Evolutionary conservation across 2,888 invertebrate genomes (phyloP), one percentile per base, ranked within the genome.

Genomic region (Lydus trimaculatus): DNA sequence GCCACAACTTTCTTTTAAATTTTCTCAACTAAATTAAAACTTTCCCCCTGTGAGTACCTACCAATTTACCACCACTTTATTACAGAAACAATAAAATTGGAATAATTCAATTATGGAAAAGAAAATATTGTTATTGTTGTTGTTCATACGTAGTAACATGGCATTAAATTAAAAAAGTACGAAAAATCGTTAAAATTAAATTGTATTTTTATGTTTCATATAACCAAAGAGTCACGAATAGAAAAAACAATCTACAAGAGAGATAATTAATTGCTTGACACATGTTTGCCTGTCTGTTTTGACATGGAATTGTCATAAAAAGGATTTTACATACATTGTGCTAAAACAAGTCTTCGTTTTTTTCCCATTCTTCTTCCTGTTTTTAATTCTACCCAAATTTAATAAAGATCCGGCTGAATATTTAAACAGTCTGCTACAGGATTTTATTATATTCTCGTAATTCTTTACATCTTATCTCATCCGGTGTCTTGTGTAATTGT

Each of bases 21-120:
- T 28, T 28, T 28, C 2, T 28, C 28, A 28, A 4, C 28, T 33
- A 17, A 43, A 43, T 72, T 72, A 69, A 66, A 65, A 69, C 66
- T 67, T 67, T 65, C 25, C 23, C 13, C 20, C 20, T 1, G 43
- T 20, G 5, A 7, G 20, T 48, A 3, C 23, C n/a, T 11, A 20
- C 20, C 6, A 52, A 25, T 52, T 23, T 23, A 52, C 56, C 5
- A 56, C 56, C 1, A n/a, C 17, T 17, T 43, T 43, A 56, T 56
- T 25, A 56, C 48, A 48, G 20, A 13, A 56, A 15, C 56, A 56
- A 25, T 25, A 20, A 48, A 48, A 48, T n/a, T 2, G 23, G 13
- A 56, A 56, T 25, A 56, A 56, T 56, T 56, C 25, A 56, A 56
- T 56, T 56, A 56, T 56, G 9, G 0, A 25, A 25, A 15, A 56